These are phyloP conservation scores for Tenthredo scrophulariae DNA, from an alignment of 2,888 invertebrate species.

Conservation along the genomic window DNA sequence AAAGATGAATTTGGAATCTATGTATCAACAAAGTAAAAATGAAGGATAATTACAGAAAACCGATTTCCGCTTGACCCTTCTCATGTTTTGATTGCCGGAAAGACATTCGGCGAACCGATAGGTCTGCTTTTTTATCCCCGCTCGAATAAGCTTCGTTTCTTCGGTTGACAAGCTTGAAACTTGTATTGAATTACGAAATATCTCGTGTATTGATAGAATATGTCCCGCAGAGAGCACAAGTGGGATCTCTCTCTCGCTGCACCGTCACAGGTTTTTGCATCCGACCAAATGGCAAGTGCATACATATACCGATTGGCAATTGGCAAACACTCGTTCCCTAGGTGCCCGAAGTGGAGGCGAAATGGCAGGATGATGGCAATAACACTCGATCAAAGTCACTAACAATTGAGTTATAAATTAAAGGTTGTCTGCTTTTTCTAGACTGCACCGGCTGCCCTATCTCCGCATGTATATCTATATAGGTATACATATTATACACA, in stretches of 20 bases:
- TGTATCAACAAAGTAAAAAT: neutral
- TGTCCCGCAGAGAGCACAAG: neutral
- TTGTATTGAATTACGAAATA: slow-evolving; percentile 10
- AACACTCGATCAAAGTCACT: slow-evolving; percentile 54
- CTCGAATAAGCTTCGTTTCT: slow-evolving; percentile 12
- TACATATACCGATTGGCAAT: slow-evolving; percentile 46
- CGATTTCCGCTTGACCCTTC: slow-evolving; percentile 12
- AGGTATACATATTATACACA: neutral
- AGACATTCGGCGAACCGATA: neutral
- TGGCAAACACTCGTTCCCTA: slow-evolving; percentile 48
- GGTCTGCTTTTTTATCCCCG: neutral
- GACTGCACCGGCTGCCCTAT: slow-evolving; percentile 22
- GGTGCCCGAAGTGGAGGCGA: slow-evolving; percentile 30
- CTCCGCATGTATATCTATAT: neutral
- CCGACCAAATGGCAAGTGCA: slow-evolving; percentile 36
- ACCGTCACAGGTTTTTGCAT: slow-evolving; percentile 41
- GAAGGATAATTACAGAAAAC: neutral
- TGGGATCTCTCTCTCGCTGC: neutral
- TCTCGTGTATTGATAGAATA: slow-evolving; percentile 14
- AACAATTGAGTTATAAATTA: slow-evolving; percentile 53
- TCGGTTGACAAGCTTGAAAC: neutral
- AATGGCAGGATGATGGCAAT: slow-evolving; percentile 53
- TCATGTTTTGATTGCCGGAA: neutral
- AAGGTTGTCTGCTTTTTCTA: slow-evolving; percentile 52
- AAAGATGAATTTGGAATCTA: neutral